These are phyloP conservation scores for Helarctos malayanus DNA, from an alignment of 2,797 vertebrate genomes.

Conservation along the genomic window DNA sequence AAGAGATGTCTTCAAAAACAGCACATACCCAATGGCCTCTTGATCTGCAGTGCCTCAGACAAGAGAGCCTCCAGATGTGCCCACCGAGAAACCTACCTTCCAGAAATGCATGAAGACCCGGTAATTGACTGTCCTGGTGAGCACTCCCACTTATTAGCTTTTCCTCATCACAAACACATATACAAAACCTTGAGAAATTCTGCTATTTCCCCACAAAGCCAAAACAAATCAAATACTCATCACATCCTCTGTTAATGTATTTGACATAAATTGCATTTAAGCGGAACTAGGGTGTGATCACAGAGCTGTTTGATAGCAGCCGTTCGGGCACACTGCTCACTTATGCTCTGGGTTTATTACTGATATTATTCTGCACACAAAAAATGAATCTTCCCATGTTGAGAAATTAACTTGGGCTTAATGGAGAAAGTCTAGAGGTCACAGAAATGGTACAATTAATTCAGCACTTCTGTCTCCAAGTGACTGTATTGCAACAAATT, in stretches of 20 bases:
- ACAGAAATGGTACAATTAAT: conserved; percentile 74
- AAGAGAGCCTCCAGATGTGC: neutral
- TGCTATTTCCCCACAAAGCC: conserved; percentile 66
- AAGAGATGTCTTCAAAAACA: neutral
- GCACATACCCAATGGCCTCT: neutral
- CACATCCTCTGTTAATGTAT: conserved; percentile 71
- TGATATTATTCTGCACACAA: conserved; percentile 67
- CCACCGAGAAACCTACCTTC: neutral
- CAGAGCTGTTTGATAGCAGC: conserved; percentile 65
- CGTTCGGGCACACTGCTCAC: conserved; percentile 54
- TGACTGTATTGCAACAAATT: conserved; percentile 71
- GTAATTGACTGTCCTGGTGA: neutral
- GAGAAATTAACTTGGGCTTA: conserved; percentile 81
- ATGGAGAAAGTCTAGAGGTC: conserved; percentile 80
- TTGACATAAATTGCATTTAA: conserved; percentile 78
- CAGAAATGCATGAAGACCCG: neutral
- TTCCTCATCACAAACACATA: conserved; percentile 11
- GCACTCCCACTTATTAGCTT: neutral
- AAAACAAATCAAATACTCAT: conserved; percentile 80
- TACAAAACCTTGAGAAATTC: conserved; percentile 66
- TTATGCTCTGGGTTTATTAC: conserved; percentile 72
- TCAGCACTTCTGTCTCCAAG: conserved; percentile 69
- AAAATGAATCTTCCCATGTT: conserved; percentile 70
- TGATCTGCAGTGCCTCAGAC: neutral
- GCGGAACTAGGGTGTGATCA: conserved; percentile 62